Conservation (phyloP, 2,797 vertebrate genomes). For the Sebastes kiyomatsui region DNA sequence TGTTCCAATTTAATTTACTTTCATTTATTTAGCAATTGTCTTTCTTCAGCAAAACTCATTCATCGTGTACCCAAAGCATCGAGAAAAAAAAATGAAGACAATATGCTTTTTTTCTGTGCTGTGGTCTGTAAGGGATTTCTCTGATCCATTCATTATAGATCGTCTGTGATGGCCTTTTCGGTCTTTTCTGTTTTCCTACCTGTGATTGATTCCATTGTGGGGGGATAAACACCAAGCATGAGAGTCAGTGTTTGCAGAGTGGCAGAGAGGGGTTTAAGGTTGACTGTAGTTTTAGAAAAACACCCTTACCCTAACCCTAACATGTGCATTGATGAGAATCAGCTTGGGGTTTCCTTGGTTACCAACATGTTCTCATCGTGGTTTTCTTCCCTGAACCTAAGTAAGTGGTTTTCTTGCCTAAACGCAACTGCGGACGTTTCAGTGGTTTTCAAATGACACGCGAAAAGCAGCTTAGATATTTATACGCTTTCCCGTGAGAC, state of each 20-base stretch:
- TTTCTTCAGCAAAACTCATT: background rate
- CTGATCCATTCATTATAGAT: background rate
- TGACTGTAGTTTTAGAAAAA: background rate
- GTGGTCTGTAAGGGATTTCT: background rate
- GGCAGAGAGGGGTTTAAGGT: background rate
- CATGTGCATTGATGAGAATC: background rate
- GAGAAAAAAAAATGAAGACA: background rate
- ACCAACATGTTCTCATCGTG: no score
- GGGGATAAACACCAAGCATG: background rate
- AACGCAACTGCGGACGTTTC: no score
- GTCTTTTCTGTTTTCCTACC: background rate
- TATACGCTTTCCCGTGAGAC: no score
- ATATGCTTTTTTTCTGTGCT: background rate
- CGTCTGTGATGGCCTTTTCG: background rate
- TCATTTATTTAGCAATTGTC: background rate
- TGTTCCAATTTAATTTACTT: background rate
- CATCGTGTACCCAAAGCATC: background rate
- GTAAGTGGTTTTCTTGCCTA: no score
- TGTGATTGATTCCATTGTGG: conserved; percentile 13
- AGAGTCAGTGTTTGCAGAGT: background rate
- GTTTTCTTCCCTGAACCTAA: no score
- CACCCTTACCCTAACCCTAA: background rate
- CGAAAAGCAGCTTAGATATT: no score
- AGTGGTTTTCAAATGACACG: no score
- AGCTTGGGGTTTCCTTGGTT: background rate